A percentile compares a stretch with the other conserved stretches of the same genome.
Evolutionary conservation across 2,888 invertebrate species (phyloP).

Genomic region (Sturmia bella): DNA sequence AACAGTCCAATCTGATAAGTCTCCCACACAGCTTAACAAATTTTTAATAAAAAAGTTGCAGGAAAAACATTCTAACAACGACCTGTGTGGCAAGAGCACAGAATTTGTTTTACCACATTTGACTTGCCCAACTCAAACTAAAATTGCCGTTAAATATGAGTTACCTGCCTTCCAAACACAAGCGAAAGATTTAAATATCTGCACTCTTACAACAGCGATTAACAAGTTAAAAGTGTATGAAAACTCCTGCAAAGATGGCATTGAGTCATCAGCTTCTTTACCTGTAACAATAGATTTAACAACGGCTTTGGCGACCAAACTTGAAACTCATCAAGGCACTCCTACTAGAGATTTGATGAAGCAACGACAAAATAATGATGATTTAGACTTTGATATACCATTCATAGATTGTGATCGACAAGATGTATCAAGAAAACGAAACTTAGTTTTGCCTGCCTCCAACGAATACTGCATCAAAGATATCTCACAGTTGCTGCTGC

Average conservation of each 20-base stretch:
- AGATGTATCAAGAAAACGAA: slow-evolving; percentile 31
- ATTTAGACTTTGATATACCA: slow-evolving; percentile 72
- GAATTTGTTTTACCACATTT: slow-evolving; percentile 73
- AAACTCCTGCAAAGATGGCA: not conserved
- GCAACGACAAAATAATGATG: slow-evolving; percentile 13
- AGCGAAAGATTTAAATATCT: slow-evolving; percentile 34
- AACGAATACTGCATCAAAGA: slow-evolving; percentile 72
- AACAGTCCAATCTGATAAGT: slow-evolving; percentile 1
- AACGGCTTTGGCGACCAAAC: slow-evolving; percentile 73
- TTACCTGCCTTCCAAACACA: slow-evolving; percentile 72
- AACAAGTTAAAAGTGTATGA: slow-evolving; percentile 36
- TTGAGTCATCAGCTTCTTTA: slow-evolving; percentile 3
- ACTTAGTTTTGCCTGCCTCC: slow-evolving; percentile 43
- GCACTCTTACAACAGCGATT: slow-evolving; percentile 51
- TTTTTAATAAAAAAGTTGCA: slow-evolving; percentile 71
- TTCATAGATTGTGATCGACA: slow-evolving; percentile 74
- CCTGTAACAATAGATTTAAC: slow-evolving; percentile 76
- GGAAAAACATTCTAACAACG: slow-evolving; percentile 58
- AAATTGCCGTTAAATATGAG: slow-evolving; percentile 53
- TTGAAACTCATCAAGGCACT: slow-evolving; percentile 65
- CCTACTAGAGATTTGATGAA: slow-evolving; percentile 56
- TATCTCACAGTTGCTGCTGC: slow-evolving; percentile 48
- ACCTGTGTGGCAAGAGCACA: not conserved
- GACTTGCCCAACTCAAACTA: slow-evolving; percentile 22
- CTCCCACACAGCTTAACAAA: slow-evolving; percentile 68